These are phyloP conservation scores for Enteromius trimaculatus DNA, from an alignment of 2,797 vertebrate genomes.

Conservation along the genomic window DNA sequence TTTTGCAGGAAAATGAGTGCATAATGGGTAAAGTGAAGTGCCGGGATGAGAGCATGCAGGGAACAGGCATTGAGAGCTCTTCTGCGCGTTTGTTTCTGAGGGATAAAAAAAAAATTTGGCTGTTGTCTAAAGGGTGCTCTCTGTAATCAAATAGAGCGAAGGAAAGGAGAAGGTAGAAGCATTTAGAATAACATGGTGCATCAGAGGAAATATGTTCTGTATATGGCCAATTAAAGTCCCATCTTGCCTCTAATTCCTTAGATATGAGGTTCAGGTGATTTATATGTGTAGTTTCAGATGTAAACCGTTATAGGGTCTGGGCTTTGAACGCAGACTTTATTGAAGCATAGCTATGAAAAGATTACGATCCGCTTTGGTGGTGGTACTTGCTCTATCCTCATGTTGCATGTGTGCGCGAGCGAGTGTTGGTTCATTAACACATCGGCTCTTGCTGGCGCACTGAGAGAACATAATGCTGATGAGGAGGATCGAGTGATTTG, in stretches of 20 bases:
- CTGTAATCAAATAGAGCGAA: conserved; percentile 43
- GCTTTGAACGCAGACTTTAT: conserved; percentile 37
- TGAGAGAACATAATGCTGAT: conserved; percentile 49
- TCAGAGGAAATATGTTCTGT: conserved; percentile 19
- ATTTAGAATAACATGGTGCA: conserved; percentile 19
- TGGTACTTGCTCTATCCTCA: conserved; percentile 40
- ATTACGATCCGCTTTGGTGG: conserved; percentile 45
- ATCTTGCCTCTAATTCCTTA: conserved; percentile 7
- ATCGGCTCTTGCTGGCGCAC: conserved; percentile 10
- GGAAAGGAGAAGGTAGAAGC: conserved; percentile 26
- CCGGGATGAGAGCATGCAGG: conserved; percentile 45
- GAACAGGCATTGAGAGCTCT: conserved; percentile 40
- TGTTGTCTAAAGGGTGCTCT: conserved; percentile 50
- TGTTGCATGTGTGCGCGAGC: conserved; percentile 17
- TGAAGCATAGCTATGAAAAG: conserved; percentile 36
- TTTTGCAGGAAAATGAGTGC: conserved; percentile 52
- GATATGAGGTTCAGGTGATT: conserved; percentile 14
- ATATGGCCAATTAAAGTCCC: conserved; percentile 15
- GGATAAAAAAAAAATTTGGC: conserved; percentile 46
- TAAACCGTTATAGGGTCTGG: conserved; percentile 6
- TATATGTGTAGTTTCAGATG: conserved; percentile 22
- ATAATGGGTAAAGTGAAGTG: conserved; percentile 53
- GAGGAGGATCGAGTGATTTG: conserved; percentile 46
- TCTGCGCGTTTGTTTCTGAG: conserved; percentile 34
- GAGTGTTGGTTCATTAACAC: conserved; percentile 48